Base-by-base conservation (phyloP, 2,888 invertebrate species). In the Dolichomitus sp. region DNA sequence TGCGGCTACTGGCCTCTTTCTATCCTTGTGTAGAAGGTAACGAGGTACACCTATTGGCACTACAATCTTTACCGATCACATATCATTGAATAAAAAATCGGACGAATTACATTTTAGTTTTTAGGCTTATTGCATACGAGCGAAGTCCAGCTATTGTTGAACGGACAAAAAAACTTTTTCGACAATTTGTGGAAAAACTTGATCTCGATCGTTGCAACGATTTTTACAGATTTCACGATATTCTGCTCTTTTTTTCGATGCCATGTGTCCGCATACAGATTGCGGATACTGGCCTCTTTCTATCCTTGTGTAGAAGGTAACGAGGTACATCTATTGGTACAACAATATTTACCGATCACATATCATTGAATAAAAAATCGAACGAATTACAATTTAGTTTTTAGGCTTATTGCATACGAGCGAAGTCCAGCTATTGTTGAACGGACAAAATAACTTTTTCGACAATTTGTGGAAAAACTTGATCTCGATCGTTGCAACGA, bases 231-330 rank as follows among this genome's bases (percentile, higher is more conserved):
- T n/a, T n/a, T n/a, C n/a, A n/a, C n/a, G n/a, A n/a, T n/a, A n/a
- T n/a, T n/a, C n/a, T n/a, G n/a, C n/a, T n/a, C n/a, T n/a, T n/a
- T n/a, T 74, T 78, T 82, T 79, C 79, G 77, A 78, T 77, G 48
- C 76, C 61, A 65, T 80, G 81, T 87, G 85, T 88, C 86, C 88
- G 85, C 84, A 85, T 85, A 82, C 81, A 84, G 37, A 23, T 73
- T 66, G 45, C 57, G 70, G 70, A 76, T 85, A 80, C 83, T 84
- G 81, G 79, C 86, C 82, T 83, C 80, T 61, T 72, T 81, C 66
- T 72, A 57, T 76, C 30, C 59, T 37, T 54, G 37, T 45, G 30
- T 27, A 42, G 5, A 4, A n/a, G 50, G 65, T 11, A 42, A 65
- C 57, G 54, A 5, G 45, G 45, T 48, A 3, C 48, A 48, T 0